These are phyloP conservation scores for Folsomia manolachei DNA, from an alignment of 2,888 invertebrate genomes.

Conservation along the genomic window DNA sequence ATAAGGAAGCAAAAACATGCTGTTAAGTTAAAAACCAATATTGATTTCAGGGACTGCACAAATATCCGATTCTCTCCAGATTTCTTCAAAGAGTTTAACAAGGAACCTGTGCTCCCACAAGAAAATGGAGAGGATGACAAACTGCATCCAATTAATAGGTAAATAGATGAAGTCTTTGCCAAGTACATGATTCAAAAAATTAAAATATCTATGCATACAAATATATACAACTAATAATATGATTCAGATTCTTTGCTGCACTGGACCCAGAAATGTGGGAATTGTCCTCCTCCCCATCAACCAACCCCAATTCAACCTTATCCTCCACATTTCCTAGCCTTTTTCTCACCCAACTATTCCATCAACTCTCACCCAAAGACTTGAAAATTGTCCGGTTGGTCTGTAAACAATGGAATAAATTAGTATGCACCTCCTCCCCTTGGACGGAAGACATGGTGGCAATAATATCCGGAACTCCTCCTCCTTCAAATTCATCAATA, in stretches of 20 bases:
- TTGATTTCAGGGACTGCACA: not conserved
- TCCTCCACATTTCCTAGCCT: not conserved
- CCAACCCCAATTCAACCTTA: not conserved
- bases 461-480: not conserved
- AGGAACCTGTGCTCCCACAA: not conserved
- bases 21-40: not conserved
- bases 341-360: not conserved
- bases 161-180: not conserved
- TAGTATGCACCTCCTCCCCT: not conserved
- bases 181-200: too few species aligned
- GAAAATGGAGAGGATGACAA: not conserved
- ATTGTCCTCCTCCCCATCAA: not conserved
- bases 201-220: too few species aligned
- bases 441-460: not conserved
- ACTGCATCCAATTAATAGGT: not conserved
- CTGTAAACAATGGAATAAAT: constrained; percentile 24
- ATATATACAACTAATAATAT: too few species aligned
- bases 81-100: not conserved
- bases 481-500: not conserved
- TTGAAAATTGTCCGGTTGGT: constrained; percentile 30
- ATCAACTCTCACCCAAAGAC: constrained; percentile 7
- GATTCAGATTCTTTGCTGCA: not conserved
- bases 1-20: not conserved
- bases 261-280: constrained; percentile 11
- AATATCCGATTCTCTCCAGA: not conserved